These are phyloP conservation scores for Eurystomus glaucurus DNA, from an alignment of 2,797 vertebrate species.

Conservation along the genomic window DNA sequence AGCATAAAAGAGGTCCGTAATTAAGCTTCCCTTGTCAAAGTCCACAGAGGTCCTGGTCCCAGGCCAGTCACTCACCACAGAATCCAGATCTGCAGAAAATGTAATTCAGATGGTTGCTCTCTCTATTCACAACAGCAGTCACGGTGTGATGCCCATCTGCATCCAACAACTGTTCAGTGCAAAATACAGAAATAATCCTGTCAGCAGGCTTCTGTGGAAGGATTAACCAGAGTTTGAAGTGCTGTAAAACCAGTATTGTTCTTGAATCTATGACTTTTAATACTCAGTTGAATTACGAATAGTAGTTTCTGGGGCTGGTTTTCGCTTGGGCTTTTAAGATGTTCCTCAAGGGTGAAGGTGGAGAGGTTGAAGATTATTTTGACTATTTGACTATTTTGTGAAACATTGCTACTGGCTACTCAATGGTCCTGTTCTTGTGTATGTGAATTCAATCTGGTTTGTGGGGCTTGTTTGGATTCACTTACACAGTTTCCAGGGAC, in stretches of 20 bases:
- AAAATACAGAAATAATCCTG: neutral
- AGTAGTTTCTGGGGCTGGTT: neutral
- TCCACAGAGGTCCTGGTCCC: neutral
- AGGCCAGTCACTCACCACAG: rapidly evolving
- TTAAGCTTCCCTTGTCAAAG: neutral
- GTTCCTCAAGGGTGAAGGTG: neutral
- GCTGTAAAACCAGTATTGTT: neutral
- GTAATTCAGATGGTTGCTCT: neutral
- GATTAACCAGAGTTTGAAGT: neutral
- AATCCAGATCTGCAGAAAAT: neutral
- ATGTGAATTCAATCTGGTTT: neutral
- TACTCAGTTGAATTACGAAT: neutral
- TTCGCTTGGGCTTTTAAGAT: neutral
- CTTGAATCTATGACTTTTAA: neutral
- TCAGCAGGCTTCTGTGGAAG: neutral
- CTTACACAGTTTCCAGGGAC: neutral
- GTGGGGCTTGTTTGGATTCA: neutral
- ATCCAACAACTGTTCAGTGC: neutral
- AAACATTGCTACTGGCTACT: neutral
- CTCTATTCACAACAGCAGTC: neutral
- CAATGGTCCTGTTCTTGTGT: neutral
- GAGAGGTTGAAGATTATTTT: neutral
- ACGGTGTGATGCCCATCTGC: neutral
- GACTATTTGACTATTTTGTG: neutral
- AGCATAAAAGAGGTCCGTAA: neutral